These are phyloP conservation scores for Plecotus auritus DNA, from an alignment of 2,113 vertebrate species.

Conservation along the genomic window DNA sequence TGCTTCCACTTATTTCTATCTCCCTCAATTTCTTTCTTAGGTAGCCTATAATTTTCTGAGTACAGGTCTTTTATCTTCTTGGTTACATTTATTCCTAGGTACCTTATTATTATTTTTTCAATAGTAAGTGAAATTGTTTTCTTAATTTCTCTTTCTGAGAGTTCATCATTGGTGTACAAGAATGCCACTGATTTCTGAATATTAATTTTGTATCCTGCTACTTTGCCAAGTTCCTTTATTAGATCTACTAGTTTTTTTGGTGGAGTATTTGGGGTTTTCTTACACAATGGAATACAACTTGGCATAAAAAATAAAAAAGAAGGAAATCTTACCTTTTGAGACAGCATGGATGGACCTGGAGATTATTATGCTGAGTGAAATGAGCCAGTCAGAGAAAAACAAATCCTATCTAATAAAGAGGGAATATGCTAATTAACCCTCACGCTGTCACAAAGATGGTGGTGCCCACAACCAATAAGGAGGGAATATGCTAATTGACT, in stretches of 20 bases:
- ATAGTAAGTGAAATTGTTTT: neutral
- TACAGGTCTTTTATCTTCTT: neutral
- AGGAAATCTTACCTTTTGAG: too few species aligned
- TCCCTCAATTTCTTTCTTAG: neutral
- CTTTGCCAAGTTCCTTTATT: neutral
- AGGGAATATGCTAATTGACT: too few species aligned
- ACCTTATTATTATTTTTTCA: neutral
- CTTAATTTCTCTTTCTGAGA: neutral
- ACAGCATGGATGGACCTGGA: too few species aligned
- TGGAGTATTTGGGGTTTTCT: neutral
- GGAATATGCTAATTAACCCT: too few species aligned
- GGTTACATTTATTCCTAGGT: neutral
- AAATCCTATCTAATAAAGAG: too few species aligned
- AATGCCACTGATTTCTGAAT: neutral
- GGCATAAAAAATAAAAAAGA: neutral
- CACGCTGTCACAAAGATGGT: too few species aligned
- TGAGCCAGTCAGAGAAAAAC: too few species aligned
- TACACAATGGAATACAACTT: neutral
- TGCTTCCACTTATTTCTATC: neutral
- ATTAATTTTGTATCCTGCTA: neutral
- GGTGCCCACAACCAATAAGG: too few species aligned
- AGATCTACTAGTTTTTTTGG: neutral
- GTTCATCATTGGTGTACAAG: neutral
- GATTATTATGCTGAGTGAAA: too few species aligned
- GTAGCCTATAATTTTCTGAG: neutral